phyloP scores from a whole-genome alignment of 2,797 vertebrate species.

The Microcaecilia unicolor region DNA sequence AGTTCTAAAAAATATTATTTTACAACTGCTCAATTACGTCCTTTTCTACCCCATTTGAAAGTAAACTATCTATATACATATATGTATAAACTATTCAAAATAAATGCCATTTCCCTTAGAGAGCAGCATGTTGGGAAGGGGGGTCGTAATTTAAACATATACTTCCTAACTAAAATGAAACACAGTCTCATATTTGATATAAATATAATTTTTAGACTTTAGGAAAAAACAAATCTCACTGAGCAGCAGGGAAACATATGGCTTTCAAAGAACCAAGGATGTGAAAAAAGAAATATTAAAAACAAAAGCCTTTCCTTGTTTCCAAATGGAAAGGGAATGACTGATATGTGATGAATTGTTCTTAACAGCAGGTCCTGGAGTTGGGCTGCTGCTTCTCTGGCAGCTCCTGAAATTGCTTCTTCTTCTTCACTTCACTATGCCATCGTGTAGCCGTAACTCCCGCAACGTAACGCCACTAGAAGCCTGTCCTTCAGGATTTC shows the following conservation, averaged over 20 bases:
- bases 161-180: conserved; percentile 12
- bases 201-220: conserved; percentile 21
- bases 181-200: conserved; percentile 2
- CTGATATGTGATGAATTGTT: conserved; percentile 21
- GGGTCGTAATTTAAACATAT: conserved; percentile 32
- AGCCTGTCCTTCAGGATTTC: conserved; percentile 88
- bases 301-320: conserved; percentile 14
- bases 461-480: conserved; percentile 91
- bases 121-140: too few relatives aligned
- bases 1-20: conserved; percentile 50
- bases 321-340: conserved; percentile 23
- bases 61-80: conserved; percentile 28
- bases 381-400: conserved; percentile 17
- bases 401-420: conserved; percentile 36
- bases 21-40: conserved; percentile 42
- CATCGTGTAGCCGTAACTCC: conserved; percentile 97
- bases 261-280: conserved; percentile 13
- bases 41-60: conserved; percentile 45
- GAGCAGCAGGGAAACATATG: conserved; percentile 17
- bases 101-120: conserved; percentile 47
- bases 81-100: conserved; percentile 49
- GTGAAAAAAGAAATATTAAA: conserved; percentile 19
- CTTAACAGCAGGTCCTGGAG: conserved; percentile 24
- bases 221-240: conserved; percentile 24
- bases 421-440: conserved; percentile 57